Conservation (phyloP, 2,113 vertebrate species). For the Hirundichthys speculiger region DNA sequence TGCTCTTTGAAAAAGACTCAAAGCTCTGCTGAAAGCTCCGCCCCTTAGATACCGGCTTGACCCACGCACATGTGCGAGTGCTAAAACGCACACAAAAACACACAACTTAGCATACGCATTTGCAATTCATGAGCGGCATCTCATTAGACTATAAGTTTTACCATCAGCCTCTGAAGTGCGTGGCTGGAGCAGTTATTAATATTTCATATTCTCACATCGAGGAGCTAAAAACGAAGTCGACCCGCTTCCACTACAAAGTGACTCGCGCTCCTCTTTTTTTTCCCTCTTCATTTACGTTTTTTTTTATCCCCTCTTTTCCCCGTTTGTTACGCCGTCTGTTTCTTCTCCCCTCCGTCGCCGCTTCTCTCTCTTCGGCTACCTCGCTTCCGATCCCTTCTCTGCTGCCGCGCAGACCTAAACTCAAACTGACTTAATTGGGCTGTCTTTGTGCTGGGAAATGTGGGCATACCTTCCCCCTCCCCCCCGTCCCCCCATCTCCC, state of each 20-base stretch:
- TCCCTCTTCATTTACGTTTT: slow-evolving; percentile 47
- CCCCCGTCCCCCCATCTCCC: slow-evolving; percentile 54
- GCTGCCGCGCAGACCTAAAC: slow-evolving; percentile 79
- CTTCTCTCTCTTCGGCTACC: slow-evolving; percentile 46
- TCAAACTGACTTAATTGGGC: slow-evolving; percentile 85
- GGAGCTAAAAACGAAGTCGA: slow-evolving; percentile 79
- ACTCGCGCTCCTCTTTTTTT: slow-evolving; percentile 58
- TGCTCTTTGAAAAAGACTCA: slow-evolving; percentile 74
- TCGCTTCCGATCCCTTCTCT: slow-evolving; percentile 58
- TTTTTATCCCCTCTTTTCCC: slow-evolving; percentile 46
- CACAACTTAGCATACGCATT: slow-evolving; percentile 81
- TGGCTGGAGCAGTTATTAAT: slow-evolving; percentile 84
- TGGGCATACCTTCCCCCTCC: slow-evolving; percentile 73
- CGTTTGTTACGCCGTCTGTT: slow-evolving; percentile 63
- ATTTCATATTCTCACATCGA: slow-evolving; percentile 83
- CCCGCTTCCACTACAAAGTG: slow-evolving; percentile 81
- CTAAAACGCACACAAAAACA: slow-evolving; percentile 66
- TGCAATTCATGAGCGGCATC: slow-evolving; percentile 83
- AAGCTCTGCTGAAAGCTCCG: slow-evolving; percentile 61
- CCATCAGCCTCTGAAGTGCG: slow-evolving; percentile 81
- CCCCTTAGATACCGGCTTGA: slow-evolving; percentile 63
- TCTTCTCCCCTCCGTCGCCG: slow-evolving; percentile 39
- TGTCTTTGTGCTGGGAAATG: slow-evolving; percentile 82
- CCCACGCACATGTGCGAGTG: slow-evolving; percentile 54
- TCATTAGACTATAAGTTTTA: slow-evolving; percentile 84